Percentiles rank a stretch among this genome's conserved stretches.
phyloP scores from a whole-genome alignment of 2,113 vertebrate species.

The Rostratula benghalensis region DNA sequence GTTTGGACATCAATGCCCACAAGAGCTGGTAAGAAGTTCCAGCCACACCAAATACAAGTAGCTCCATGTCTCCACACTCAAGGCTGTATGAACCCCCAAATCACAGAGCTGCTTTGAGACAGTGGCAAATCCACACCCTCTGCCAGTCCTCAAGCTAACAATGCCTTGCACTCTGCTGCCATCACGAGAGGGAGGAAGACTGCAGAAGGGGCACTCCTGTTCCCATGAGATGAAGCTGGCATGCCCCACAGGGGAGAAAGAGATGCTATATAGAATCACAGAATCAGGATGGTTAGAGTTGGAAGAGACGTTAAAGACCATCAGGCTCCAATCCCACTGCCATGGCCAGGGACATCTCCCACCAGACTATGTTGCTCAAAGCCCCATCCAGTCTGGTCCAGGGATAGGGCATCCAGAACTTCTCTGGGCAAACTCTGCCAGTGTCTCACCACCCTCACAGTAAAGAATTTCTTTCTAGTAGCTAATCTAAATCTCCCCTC shows the following conservation, averaged over 20 bases:
- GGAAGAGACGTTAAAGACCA: background rate
- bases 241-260: background rate
- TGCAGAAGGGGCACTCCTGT: background rate
- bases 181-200: accelerated
- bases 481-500: too few species aligned
- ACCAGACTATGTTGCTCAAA: background rate
- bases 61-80: background rate
- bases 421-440: background rate
- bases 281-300: background rate
- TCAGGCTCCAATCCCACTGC: background rate
- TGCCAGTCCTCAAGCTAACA: accelerated
- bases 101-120: background rate
- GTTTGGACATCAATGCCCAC: background rate
- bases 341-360: background rate
- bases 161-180: background rate
- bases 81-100: background rate
- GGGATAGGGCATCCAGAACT: background rate
- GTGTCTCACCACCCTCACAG: background rate
- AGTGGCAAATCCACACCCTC: background rate
- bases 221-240: background rate
- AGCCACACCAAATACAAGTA: background rate
- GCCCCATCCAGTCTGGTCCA: background rate
- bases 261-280: background rate
- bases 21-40: accelerated
- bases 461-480: background rate